Conservation (phyloP, 2,888 invertebrate genomes). For the Troides aeacus region DNA sequence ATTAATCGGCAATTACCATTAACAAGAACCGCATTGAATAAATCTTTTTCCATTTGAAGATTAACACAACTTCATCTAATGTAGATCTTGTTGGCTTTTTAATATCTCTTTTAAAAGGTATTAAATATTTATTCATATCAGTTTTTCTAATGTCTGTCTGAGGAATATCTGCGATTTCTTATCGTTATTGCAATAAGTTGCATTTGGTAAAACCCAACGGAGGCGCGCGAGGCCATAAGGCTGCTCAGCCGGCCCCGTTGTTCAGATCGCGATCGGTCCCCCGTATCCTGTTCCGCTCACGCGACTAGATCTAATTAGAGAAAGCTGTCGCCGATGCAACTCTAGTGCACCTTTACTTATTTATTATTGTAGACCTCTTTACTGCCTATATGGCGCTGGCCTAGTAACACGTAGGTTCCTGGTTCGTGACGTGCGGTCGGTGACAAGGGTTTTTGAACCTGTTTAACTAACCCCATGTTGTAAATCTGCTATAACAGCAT, state of each 20-base stretch:
- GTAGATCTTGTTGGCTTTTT: not conserved
- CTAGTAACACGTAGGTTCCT: too few relatives aligned
- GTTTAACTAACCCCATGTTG: too few relatives aligned
- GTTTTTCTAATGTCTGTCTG: not conserved
- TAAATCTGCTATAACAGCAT: too few relatives aligned
- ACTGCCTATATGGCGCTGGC: too few relatives aligned
- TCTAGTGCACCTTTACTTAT: too few relatives aligned
- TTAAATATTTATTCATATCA: not conserved
- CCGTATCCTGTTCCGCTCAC: constrained; percentile 16
- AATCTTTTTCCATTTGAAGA: not conserved
- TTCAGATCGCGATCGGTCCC: constrained; percentile 7
- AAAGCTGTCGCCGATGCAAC: not conserved
- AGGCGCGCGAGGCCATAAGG: not conserved
- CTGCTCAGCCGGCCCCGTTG: not conserved
- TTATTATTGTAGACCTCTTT: too few relatives aligned
- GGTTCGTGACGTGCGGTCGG: too few relatives aligned
- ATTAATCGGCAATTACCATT: too few relatives aligned
- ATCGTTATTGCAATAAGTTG: not conserved
- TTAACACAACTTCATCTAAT: too few relatives aligned
- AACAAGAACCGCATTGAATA: not conserved
- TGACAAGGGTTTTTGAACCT: too few relatives aligned
- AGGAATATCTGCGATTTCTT: not conserved
- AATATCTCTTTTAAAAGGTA: too few relatives aligned
- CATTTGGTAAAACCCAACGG: not conserved
- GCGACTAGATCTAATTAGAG: constrained; percentile 17